These are phyloP conservation scores for Bettongia penicillata DNA, from an alignment of 2,113 vertebrate species.

Conservation along the genomic window DNA sequence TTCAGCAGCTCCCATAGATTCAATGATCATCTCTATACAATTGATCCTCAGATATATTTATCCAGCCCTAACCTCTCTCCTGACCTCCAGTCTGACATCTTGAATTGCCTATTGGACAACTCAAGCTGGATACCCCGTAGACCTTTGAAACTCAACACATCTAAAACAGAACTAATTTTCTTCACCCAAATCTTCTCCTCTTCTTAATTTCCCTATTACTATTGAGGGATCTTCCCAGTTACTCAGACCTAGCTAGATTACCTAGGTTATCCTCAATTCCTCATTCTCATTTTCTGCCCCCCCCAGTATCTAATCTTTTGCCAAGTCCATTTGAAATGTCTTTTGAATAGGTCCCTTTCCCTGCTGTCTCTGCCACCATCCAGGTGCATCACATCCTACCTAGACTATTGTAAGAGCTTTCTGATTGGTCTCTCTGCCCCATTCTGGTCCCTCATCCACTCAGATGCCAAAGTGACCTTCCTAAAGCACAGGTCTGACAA, in stretches of 20 bases:
- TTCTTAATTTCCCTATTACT: background rate
- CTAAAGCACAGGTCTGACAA: background rate
- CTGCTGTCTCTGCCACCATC: background rate
- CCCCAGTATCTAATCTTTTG: background rate
- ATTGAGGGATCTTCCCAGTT: background rate
- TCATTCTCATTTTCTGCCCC: background rate
- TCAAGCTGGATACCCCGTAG: background rate
- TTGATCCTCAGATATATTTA: background rate
- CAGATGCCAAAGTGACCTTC: background rate
- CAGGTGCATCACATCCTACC: background rate
- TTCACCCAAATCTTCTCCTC: background rate
- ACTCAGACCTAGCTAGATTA: background rate
- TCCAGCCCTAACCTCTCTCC: background rate
- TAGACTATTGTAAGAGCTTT: no score
- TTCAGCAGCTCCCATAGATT: background rate
- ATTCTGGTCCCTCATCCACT: background rate
- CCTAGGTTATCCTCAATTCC: no score
- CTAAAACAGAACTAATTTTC: background rate
- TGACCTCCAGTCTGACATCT: background rate
- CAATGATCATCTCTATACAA: background rate
- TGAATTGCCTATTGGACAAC: background rate
- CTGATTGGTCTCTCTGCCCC: background rate
- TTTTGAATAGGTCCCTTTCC: background rate
- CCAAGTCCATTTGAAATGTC: background rate
- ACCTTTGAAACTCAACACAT: background rate